Evolutionary conservation across 2,113 vertebrate species (phyloP), one percentile per base, ranked within the genome.

Genomic region (Malurus cyaneus): DNA sequence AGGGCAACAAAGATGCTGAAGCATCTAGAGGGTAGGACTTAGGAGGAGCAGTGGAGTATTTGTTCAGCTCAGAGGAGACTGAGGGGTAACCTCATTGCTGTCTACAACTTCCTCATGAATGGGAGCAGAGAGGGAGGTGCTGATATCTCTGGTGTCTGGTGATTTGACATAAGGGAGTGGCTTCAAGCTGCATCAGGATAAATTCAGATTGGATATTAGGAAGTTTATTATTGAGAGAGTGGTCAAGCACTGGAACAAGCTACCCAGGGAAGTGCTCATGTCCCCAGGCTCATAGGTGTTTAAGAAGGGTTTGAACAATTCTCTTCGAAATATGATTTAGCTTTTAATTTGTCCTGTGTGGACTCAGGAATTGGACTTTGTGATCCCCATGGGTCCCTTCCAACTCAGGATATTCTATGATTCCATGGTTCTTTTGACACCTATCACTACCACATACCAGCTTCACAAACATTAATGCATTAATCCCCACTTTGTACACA

Each of bases 401-500:
- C 42, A 66, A 18, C 28, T 82, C 24, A 26, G 29, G 5, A 41
- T 93, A 53, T 70, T 79, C n/a, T 64, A 18, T 39, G 31, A 64
- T 64, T 82, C 41, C 28, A 5, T 19, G 12, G 41, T 60, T 93
- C 23, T 81, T 92, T 77, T 82, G 66, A 74, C 31, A 59, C 21
- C 11, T 90, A 4, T 67, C 66, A 56, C 29, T 79, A 57, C 26
- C 69, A 90, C n/a, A 21, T 59, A 41, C 76, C 53, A 69, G 29
- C 23, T 77, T 92, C n/a, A 77, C 50, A 90, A 92, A 53, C 17
- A 56, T 73, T 86, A 73, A 78, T 80, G 16, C 19, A 54, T 78
- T 77, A 86, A 69, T 47, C 28, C 44, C 18, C 12, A 44, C 47
- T 70, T 89, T 89, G 47, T 67, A 39, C 56, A 88, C 16, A 65